These are phyloP conservation scores for Gambusia yucatana DNA, from an alignment of 2,797 vertebrate species.

Conservation along the genomic window DNA sequence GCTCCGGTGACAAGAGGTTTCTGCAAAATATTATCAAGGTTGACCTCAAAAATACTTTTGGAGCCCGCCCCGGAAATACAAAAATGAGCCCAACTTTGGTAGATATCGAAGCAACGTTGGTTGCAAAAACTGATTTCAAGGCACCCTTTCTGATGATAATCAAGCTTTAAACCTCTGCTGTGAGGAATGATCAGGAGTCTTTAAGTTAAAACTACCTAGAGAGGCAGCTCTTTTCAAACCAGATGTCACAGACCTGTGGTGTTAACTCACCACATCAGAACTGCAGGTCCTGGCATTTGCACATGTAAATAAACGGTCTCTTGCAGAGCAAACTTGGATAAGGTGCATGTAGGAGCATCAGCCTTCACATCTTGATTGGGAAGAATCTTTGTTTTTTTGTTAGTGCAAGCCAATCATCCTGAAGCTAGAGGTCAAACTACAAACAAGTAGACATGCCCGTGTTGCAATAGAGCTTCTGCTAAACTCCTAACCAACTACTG, in stretches of 20 bases:
- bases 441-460: background rate
- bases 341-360: background rate
- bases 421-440: background rate
- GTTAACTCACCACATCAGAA: background rate
- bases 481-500: background rate
- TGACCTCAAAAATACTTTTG: background rate
- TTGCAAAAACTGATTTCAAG: background rate
- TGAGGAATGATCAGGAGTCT: background rate
- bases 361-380: background rate
- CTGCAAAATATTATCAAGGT: background rate
- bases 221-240: background rate
- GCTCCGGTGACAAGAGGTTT: background rate
- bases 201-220: background rate
- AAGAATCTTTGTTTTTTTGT: background rate
- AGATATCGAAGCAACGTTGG: background rate
- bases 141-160: background rate
- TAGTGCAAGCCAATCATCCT: background rate
- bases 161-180: background rate
- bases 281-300: background rate
- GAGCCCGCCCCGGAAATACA: background rate
- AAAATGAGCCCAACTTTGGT: background rate
- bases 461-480: background rate
- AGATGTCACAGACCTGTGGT: background rate
- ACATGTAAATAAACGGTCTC: background rate
- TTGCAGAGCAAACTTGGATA: background rate